Percentiles rank a stretch among this genome's conserved stretches.
Conservation (phyloP, 2,888 invertebrate genomes). For the Acheta domesticus region DNA sequence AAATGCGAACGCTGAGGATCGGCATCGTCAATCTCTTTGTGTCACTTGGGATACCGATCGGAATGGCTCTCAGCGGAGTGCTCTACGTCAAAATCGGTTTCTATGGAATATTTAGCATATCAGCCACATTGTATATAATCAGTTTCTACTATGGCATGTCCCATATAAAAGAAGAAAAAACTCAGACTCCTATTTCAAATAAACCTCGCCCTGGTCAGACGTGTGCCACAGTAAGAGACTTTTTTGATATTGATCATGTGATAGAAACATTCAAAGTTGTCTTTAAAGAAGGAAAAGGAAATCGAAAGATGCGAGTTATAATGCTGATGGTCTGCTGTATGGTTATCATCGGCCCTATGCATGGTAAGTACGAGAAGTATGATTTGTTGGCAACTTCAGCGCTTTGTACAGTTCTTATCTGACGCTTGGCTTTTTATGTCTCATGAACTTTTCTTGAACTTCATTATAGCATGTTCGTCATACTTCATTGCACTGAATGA, state of each 20-base stretch:
- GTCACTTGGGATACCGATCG: constrained; percentile 82
- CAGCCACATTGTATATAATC: constrained; percentile 68
- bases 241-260: constrained; percentile 74
- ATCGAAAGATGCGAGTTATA: constrained; percentile 68
- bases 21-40: constrained; percentile 86
- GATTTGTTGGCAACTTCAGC: not conserved
- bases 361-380: constrained; percentile 59
- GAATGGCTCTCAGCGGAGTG: constrained; percentile 83
- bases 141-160: constrained; percentile 72
- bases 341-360: constrained; percentile 81
- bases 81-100: constrained; percentile 72
- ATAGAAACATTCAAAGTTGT: constrained; percentile 75
- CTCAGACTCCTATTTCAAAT: constrained; percentile 3
- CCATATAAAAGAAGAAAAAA: constrained; percentile 65
- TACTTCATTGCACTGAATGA: not conserved
- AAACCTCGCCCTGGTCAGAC: constrained; percentile 19
- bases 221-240: constrained; percentile 53
- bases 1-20: constrained; percentile 78
- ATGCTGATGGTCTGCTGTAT: constrained; percentile 77
- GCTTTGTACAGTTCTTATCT: not conserved
- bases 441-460: not conserved
- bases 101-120: constrained; percentile 77
- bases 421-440: not conserved
- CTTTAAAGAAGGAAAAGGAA: constrained; percentile 73
- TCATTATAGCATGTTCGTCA: no score